Conservation (phyloP, 2,888 invertebrate species). For the Diogma glabrata region DNA sequence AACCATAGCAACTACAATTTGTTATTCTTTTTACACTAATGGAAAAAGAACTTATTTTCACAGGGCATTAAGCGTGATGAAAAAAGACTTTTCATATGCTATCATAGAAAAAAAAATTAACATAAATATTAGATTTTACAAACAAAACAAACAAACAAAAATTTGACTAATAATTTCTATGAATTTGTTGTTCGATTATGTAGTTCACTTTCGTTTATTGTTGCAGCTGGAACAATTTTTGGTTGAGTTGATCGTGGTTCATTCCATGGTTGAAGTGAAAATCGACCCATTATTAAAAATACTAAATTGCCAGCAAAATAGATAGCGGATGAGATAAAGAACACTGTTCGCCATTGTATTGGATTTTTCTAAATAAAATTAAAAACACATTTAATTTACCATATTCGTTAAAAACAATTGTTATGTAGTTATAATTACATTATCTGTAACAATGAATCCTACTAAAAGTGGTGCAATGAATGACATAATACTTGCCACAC, state of each 20-base stretch:
- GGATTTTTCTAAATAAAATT: conserved; percentile 46
- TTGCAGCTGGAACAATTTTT: too few species aligned
- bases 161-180: too few species aligned
- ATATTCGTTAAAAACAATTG: conserved; percentile 27
- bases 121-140: too few species aligned
- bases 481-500: conserved; percentile 64
- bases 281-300: conserved; percentile 56
- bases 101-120: too few species aligned
- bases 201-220: too few species aligned
- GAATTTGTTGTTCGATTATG: too few species aligned
- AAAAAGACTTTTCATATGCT: too few species aligned
- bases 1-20: too few species aligned
- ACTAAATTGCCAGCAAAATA: conserved; percentile 57
- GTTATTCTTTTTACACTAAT: too few species aligned
- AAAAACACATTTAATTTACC: conserved; percentile 18
- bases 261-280: conserved; percentile 60
- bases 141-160: too few species aligned
- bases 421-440: conserved; percentile 39
- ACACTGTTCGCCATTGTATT: conserved; percentile 60
- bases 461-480: conserved; percentile 67
- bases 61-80: too few species aligned
- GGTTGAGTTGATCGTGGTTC: conserved; percentile 26
- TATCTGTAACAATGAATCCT: conserved; percentile 53
- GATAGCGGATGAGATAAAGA: conserved; percentile 57
- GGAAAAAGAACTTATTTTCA: too few species aligned